A percentile compares a stretch with the other conserved stretches of the same genome.
These are phyloP conservation scores for Emydura subglobosa DNA, from an alignment of 2,113 vertebrate species.

Conservation along the genomic window DNA sequence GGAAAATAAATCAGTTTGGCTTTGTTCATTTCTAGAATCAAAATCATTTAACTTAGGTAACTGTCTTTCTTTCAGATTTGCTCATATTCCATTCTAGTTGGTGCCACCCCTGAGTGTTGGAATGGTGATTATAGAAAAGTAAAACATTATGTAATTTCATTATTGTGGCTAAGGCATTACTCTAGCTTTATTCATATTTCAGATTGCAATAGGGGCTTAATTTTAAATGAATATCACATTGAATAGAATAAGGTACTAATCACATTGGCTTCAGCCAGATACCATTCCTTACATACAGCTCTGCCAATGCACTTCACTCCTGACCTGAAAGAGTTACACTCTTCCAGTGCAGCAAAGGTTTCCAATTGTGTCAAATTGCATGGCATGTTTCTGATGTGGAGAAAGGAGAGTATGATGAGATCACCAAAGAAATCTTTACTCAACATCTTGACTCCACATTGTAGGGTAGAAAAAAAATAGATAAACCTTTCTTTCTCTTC, in stretches of 20 bases:
- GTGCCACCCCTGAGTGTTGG: background rate
- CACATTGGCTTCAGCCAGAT: rapidly evolving
- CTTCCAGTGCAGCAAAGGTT: background rate
- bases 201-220: background rate
- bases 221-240: background rate
- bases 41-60: background rate
- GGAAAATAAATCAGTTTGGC: slow-evolving; percentile 4
- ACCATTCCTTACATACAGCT: background rate
- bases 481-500: no score
- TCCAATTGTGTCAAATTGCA: background rate
- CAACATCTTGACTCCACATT: background rate
- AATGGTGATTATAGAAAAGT: background rate
- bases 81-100: background rate
- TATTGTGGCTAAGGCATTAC: background rate
- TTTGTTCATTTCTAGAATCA: slow-evolving; percentile 13
- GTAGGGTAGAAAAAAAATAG: background rate
- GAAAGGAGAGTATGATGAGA: background rate
- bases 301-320: background rate
- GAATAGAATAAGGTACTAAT: background rate
- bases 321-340: background rate
- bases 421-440: background rate
- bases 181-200: background rate
- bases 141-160: background rate
- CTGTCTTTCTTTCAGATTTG: background rate
- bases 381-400: background rate